Percentiles rank a stretch among this genome's conserved stretches.
Conservation (phyloP, 2,888 invertebrate genomes). For the Lampropteryx suffumata region DNA sequence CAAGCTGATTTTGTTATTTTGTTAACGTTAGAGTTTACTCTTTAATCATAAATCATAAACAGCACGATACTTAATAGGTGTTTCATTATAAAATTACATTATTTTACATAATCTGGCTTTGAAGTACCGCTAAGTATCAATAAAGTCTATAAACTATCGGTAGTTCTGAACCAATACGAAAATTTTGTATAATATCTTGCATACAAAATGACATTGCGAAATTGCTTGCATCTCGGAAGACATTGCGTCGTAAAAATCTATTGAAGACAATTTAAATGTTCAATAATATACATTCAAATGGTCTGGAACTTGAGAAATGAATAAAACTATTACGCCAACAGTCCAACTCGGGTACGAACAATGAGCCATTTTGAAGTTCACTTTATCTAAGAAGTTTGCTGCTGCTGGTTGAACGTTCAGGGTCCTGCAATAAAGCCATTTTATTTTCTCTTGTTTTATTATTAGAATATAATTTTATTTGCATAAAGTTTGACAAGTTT, state of each 20-base stretch:
- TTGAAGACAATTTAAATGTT: conserved; percentile 50
- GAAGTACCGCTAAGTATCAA: conserved; percentile 21
- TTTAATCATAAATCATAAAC: conserved; percentile 31
- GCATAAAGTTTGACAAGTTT: no score
- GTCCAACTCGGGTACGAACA: conserved; percentile 56
- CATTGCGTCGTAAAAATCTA: conserved; percentile 46
- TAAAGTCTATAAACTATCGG: conserved; percentile 21
- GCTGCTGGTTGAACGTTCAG: conserved; percentile 44
- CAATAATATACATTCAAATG: conserved; percentile 55
- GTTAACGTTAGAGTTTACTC: conserved; percentile 26
- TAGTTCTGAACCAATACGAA: conserved; percentile 15
- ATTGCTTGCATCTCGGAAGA: conserved; percentile 36
- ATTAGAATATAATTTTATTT: conserved; percentile 21
- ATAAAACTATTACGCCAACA: conserved; percentile 74
- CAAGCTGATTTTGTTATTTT: conserved; percentile 27
- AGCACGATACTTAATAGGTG: conserved; percentile 19
- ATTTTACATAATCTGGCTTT: conserved; percentile 25
- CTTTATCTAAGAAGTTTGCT: conserved; percentile 59
- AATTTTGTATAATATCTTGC: conserved; percentile 18
- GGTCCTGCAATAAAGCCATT: conserved; percentile 39
- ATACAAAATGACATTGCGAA: conserved; percentile 23
- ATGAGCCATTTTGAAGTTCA: conserved; percentile 51
- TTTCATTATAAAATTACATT: conserved; percentile 27
- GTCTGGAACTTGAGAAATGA: conserved; percentile 58
- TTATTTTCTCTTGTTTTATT: conserved; percentile 35